Evolutionary conservation across 1,140 invertebrate genomes (phyloP).

Genomic region (Aphelenchoides besseyi): DNA sequence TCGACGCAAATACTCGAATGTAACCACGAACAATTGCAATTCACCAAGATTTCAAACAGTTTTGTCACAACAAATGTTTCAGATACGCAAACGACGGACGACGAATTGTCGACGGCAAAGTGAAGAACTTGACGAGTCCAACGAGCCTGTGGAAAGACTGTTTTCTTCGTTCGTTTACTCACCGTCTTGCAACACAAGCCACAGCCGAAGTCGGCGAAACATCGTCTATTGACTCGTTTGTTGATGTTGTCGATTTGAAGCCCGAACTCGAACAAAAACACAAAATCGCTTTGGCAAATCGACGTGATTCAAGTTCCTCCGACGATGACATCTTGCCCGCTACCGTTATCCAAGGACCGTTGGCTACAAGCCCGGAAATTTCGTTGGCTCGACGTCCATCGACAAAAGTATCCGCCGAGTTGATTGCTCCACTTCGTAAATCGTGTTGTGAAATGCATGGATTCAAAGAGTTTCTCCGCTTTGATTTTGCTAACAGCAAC

Average conservation of each 20-base stretch:
- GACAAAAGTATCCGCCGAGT: slow-evolving; percentile 2
- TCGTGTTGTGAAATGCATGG: slow-evolving; percentile 11
- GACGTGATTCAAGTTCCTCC: not conserved
- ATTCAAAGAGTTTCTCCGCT: slow-evolving; percentile 27
- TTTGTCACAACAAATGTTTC: not conserved
- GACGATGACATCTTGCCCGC: slow-evolving; percentile 12
- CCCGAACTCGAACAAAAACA: not conserved
- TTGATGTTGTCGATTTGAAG: slow-evolving; percentile 26
- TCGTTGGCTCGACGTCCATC: slow-evolving; percentile 17
- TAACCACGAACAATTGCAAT: not conserved
- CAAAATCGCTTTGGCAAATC: slow-evolving; percentile 1
- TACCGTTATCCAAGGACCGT: not conserved
- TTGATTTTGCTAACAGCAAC: slow-evolving; percentile 23
- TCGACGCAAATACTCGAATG: not conserved
- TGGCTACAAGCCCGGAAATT: not conserved
- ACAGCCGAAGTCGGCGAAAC: slow-evolving; percentile 21
- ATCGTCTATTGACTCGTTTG: slow-evolving; percentile 18
- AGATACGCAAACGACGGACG: slow-evolving; percentile 24
- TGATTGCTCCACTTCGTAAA: slow-evolving; percentile 11
- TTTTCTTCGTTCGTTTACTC: slow-evolving; percentile 21
- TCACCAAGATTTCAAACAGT: not conserved
- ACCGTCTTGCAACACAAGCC: slow-evolving; percentile 12
- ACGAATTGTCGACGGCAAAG: slow-evolving; percentile 14
- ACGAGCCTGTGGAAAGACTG: slow-evolving; percentile 7
- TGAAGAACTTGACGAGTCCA: slow-evolving; percentile 7